Conservation (phyloP, 2,113 vertebrate species). For the Reinhardtius hippoglossoides region DNA sequence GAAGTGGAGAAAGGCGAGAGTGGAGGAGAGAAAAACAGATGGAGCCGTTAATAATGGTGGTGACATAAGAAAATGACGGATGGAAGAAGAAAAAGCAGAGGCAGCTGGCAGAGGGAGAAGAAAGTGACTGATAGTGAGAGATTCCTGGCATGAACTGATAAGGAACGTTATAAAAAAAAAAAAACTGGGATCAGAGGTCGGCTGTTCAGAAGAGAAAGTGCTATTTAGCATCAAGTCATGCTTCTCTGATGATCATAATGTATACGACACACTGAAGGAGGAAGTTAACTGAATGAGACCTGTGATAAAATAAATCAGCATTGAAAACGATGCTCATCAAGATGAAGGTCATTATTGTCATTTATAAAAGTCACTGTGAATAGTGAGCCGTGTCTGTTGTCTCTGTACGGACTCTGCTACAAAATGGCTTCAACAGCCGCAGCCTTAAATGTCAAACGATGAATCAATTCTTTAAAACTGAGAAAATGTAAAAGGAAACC, state of each 20-base stretch:
- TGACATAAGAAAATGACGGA: slow-evolving; percentile 53
- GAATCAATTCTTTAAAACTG: neutral
- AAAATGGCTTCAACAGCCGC: neutral
- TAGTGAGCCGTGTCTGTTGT: neutral
- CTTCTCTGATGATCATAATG: slow-evolving; percentile 1
- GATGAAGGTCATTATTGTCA: neutral
- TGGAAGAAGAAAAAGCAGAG: slow-evolving; percentile 35
- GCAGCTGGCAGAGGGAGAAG: slow-evolving; percentile 46
- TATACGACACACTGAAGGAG: neutral
- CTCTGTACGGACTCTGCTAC: neutral
- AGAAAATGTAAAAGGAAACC: neutral
- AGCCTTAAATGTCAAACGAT: neutral
- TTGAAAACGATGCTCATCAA: neutral
- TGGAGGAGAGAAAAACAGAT: slow-evolving; percentile 18
- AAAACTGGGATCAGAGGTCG: neutral
- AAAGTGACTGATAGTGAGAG: slow-evolving; percentile 37
- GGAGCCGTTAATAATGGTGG: slow-evolving; percentile 33
- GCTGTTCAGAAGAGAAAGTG: neutral
- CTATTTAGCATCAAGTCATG: neutral
- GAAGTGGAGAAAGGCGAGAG: slow-evolving; percentile 15
- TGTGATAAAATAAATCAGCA: neutral
- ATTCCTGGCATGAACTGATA: slow-evolving; percentile 31
- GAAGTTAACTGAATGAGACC: neutral
- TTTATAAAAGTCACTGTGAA: neutral
- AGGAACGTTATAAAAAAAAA: neutral